Evolutionary conservation across 2,797 vertebrate genomes (phyloP).

Genomic region (Anisognathus igniventris): DNA sequence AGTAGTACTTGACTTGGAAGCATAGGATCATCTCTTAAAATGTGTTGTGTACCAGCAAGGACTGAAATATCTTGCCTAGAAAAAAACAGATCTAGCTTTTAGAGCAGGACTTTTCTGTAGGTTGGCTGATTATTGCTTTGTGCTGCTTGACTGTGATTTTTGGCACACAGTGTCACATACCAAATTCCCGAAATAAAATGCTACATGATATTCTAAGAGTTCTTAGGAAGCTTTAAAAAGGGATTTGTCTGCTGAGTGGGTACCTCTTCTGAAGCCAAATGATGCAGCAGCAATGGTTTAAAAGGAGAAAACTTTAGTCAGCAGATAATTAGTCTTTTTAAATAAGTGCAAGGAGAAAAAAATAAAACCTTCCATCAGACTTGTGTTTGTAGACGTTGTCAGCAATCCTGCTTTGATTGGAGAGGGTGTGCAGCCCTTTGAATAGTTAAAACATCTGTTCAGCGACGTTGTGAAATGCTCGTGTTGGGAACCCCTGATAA

Average conservation of each 20-base stretch:
- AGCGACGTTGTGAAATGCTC: slow-evolving; percentile 69
- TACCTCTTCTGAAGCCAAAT: slow-evolving; percentile 58
- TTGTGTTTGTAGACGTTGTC: slow-evolving; percentile 34
- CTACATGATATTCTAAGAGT: slow-evolving; percentile 67
- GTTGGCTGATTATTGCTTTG: slow-evolving; percentile 77
- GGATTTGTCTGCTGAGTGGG: slow-evolving; percentile 22
- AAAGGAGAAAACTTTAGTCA: slow-evolving; percentile 27
- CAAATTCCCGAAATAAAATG: slow-evolving; percentile 75
- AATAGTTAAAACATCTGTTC: slow-evolving; percentile 75
- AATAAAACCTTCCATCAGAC: neutral
- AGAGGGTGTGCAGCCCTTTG: slow-evolving; percentile 59
- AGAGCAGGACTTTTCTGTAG: slow-evolving; percentile 59
- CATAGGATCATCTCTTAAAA: neutral
- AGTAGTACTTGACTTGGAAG: slow-evolving; percentile 15
- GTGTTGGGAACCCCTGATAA: slow-evolving; percentile 64
- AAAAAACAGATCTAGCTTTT: neutral
- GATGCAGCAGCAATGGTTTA: slow-evolving; percentile 44
- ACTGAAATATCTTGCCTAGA: slow-evolving; percentile 43
- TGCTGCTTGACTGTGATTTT: slow-evolving; percentile 72
- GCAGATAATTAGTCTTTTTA: slow-evolving; percentile 49
- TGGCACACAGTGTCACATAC: slow-evolving; percentile 68
- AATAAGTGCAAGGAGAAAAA: neutral
- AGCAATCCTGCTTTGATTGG: slow-evolving; percentile 61
- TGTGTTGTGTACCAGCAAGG: neutral
- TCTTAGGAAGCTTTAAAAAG: slow-evolving; percentile 74